These are phyloP conservation scores for Capitulum mitella DNA, from an alignment of 2,888 invertebrate species.

Conservation along the genomic window DNA sequence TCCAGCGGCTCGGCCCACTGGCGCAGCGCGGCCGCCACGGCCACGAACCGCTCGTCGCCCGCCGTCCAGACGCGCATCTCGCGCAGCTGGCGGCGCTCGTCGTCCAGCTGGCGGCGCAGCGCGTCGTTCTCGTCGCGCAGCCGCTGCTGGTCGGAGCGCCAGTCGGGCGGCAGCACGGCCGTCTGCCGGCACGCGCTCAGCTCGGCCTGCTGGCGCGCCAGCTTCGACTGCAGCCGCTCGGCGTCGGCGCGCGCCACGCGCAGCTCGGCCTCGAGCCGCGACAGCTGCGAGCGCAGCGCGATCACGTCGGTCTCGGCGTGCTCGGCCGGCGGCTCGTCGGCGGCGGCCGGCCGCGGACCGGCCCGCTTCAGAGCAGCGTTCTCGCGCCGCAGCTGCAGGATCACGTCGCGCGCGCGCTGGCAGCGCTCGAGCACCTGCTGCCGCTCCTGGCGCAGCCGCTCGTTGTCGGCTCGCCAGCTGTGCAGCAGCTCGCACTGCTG, in stretches of 20 bases:
- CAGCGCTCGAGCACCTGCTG: neutral
- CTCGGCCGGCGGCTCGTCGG: conserved; percentile 2
- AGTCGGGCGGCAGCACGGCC: neutral
- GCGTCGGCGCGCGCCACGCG: neutral
- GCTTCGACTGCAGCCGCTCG: neutral
- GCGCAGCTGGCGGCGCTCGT: neutral
- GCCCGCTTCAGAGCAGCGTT: neutral
- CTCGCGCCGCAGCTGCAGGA: neutral
- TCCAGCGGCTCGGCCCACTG: neutral
- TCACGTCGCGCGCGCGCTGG: conserved; percentile 2
- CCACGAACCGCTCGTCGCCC: neutral
- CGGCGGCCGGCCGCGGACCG: too few species aligned
- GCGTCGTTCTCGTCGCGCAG: neutral
- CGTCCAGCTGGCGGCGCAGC: neutral
- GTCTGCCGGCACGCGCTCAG: neutral
- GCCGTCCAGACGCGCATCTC: neutral
- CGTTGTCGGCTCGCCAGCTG: neutral
- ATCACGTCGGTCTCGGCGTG: conserved; percentile 4
- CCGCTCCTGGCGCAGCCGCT: neutral
- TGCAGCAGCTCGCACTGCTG: neutral
- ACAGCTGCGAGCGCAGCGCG: conserved; percentile 20
- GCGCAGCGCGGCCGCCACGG: neutral
- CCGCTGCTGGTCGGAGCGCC: neutral
- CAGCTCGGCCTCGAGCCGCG: conserved; percentile 19
- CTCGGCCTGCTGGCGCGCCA: conserved; percentile 24